Conservation (phyloP, 2,888 invertebrate species). For the Griposia aprilina region DNA sequence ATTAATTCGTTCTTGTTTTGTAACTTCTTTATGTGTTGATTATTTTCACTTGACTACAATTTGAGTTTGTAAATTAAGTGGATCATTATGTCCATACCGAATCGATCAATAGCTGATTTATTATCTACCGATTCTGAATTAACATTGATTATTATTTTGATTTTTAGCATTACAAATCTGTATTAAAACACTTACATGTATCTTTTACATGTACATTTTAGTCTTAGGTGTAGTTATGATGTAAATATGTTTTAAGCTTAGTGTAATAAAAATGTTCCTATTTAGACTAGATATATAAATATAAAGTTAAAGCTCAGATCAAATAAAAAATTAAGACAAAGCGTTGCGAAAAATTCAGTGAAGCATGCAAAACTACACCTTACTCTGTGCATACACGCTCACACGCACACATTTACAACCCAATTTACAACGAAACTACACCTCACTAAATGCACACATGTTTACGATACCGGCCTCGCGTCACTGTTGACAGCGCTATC, state of each 20-base stretch:
- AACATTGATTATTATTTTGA: background rate
- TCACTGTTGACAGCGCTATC: too few relatives aligned
- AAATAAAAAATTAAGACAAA: too few relatives aligned
- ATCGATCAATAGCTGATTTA: background rate
- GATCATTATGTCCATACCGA: background rate
- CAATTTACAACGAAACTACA: too few relatives aligned
- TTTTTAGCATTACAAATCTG: background rate
- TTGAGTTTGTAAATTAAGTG: background rate
- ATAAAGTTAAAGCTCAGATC: background rate
- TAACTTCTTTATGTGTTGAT: background rate
- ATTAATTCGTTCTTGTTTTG: background rate
- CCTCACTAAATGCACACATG: too few relatives aligned
- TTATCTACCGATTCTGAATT: background rate
- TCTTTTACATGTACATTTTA: slow-evolving; percentile 16
- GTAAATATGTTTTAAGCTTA: slow-evolving; percentile 67
- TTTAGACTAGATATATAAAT: slow-evolving; percentile 64
- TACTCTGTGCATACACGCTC: too few relatives aligned
- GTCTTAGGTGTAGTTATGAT: slow-evolving; percentile 33
- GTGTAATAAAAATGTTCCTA: slow-evolving; percentile 78
- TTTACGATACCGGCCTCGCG: too few relatives aligned
- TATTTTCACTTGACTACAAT: background rate
- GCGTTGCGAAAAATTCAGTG: too few relatives aligned
- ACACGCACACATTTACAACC: too few relatives aligned
- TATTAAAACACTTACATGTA: background rate
- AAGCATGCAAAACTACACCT: too few relatives aligned